Conservation (phyloP, 2,113 vertebrate species). For the Kryptolebias marmoratus region DNA sequence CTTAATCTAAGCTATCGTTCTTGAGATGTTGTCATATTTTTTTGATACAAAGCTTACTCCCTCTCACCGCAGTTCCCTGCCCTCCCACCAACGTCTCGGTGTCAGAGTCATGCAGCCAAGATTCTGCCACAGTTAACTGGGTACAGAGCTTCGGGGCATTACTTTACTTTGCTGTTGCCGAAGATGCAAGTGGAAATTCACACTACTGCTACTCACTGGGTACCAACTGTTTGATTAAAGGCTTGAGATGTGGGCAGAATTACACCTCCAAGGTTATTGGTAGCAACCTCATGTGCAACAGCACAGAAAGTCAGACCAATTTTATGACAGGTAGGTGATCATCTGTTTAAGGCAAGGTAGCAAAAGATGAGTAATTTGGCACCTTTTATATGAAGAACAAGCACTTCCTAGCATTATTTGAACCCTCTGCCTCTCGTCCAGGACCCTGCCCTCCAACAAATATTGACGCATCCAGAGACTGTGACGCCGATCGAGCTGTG, state of each 20-base stretch:
- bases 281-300: slow-evolving; percentile 77
- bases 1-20: too few relatives aligned
- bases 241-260: slow-evolving; percentile 74
- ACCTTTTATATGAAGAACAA: not conserved
- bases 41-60: not conserved
- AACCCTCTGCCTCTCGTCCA: slow-evolving; percentile 38
- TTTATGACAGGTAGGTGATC: slow-evolving; percentile 72
- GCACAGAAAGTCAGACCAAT: slow-evolving; percentile 49
- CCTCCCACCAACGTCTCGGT: slow-evolving; percentile 56
- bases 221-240: slow-evolving; percentile 61
- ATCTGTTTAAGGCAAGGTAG: not conserved
- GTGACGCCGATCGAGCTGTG: slow-evolving; percentile 54
- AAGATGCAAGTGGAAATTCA: slow-evolving; percentile 53
- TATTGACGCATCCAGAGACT: slow-evolving; percentile 62
- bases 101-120: slow-evolving; percentile 61
- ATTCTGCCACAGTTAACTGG: slow-evolving; percentile 72
- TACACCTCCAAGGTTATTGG: slow-evolving; percentile 71
- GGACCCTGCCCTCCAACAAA: slow-evolving; percentile 74
- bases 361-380: not conserved
- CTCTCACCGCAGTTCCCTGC: slow-evolving; percentile 76
- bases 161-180: slow-evolving; percentile 60
- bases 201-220: slow-evolving; percentile 53
- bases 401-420: not conserved
- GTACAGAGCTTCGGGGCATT: slow-evolving; percentile 51
- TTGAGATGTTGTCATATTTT: not conserved